Evolutionary conservation across 2,888 invertebrate species (phyloP).

Genomic region (Strigamia crassipes): DNA sequence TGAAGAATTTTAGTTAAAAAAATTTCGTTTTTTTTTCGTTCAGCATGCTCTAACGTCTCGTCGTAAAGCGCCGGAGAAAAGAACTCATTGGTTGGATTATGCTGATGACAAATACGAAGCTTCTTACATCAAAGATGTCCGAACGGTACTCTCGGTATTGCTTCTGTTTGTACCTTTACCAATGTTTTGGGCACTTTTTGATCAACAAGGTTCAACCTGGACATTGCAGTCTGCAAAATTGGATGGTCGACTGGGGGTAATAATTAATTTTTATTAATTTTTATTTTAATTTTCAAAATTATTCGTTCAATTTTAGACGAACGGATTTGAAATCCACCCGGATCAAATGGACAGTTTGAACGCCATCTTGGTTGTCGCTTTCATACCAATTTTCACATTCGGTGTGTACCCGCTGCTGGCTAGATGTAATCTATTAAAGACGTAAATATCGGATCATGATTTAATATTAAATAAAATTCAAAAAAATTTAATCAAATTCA

Average conservation of each 20-base stretch:
- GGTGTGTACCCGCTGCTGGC: slow-evolving; percentile 59
- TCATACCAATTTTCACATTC: slow-evolving; percentile 55
- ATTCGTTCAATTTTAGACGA: not conserved
- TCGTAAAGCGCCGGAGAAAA: slow-evolving; percentile 52
- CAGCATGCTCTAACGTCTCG: slow-evolving; percentile 64
- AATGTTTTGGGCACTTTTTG: slow-evolving; percentile 65
- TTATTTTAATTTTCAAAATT: not conserved
- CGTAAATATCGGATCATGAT: not conserved
- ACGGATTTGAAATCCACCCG: slow-evolving; percentile 57
- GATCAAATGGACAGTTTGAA: slow-evolving; percentile 55
- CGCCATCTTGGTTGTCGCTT: slow-evolving; percentile 19
- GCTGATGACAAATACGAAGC: slow-evolving; percentile 60
- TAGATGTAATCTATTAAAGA: slow-evolving; percentile 57
- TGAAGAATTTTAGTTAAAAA: too few relatives aligned
- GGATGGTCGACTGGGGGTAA: slow-evolving; percentile 54
- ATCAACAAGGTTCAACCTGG: slow-evolving; percentile 63
- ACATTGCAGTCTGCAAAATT: slow-evolving; percentile 60
- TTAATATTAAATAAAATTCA: slow-evolving; percentile 54
- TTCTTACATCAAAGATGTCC: slow-evolving; percentile 59
- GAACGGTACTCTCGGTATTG: slow-evolving; percentile 57
- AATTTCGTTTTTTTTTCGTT: slow-evolving; percentile 54
- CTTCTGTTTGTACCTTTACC: slow-evolving; percentile 61
- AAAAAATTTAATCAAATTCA: slow-evolving; percentile 51
- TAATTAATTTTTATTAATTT: not conserved
- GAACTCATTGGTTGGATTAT: slow-evolving; percentile 62